These are phyloP conservation scores for Limenitis camilla DNA, from an alignment of 2,888 invertebrate genomes.

Conservation along the genomic window DNA sequence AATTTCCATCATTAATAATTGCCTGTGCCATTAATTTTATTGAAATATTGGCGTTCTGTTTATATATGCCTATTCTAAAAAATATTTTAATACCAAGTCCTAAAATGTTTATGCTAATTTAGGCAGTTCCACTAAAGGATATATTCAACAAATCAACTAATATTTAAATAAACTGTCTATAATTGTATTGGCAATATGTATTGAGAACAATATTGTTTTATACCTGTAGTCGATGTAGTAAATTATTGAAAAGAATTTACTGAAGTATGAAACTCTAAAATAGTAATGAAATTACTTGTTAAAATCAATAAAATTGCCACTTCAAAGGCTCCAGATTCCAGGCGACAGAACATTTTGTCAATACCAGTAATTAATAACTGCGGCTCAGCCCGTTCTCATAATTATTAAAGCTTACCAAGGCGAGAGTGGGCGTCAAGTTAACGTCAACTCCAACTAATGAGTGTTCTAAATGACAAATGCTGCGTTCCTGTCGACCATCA, in stretches of 20 bases:
- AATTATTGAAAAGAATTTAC: too few relatives aligned
- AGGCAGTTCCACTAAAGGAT: too few relatives aligned
- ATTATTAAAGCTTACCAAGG: constrained; percentile 64
- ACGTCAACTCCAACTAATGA: constrained; percentile 69
- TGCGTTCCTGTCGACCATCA: constrained; percentile 44
- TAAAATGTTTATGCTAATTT: too few relatives aligned
- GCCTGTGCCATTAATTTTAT: constrained; percentile 1
- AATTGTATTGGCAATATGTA: too few relatives aligned
- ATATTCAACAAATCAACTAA: too few relatives aligned
- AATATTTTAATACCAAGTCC: too few relatives aligned
- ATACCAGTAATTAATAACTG: constrained; percentile 65
- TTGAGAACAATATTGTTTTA: too few relatives aligned
- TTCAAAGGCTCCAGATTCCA: constrained; percentile 39
- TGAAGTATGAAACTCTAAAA: constrained; percentile 24
- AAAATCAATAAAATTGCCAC: constrained; percentile 42
- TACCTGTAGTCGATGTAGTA: too few relatives aligned
- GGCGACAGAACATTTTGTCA: constrained; percentile 54
- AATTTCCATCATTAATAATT: constrained; percentile 2
- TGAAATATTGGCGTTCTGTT: neutral
- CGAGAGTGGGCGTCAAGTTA: constrained; percentile 62
- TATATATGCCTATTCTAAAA: too few relatives aligned
- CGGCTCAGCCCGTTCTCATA: constrained; percentile 51
- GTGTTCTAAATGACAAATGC: constrained; percentile 66
- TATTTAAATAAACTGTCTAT: too few relatives aligned
- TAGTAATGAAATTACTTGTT: constrained; percentile 28